Evolutionary conservation across 2,113 vertebrate species (phyloP), one percentile per base, ranked within the genome.

Genomic region (Neotoma lepida): DNA sequence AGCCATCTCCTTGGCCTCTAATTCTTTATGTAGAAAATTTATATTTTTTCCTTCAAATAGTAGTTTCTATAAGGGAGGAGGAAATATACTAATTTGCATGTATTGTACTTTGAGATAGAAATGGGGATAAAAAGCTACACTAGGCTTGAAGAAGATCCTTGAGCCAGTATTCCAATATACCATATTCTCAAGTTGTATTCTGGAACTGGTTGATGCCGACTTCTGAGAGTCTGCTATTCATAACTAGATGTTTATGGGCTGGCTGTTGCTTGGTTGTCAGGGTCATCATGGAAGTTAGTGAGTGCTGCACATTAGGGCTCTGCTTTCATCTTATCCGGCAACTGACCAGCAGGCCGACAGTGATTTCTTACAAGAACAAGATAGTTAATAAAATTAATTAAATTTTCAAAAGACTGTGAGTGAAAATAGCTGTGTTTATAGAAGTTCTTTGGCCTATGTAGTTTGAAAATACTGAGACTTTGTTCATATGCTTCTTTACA

Each of bases 151-250:
- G 85, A 18, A 64, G 44, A 87, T n/a, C 1, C 7, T 0, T 44
- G 49, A 9, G 28, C 49, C 30, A 28, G 0, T 41, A 30, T 89
- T 81, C 64, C 81, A 51, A 4, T 18, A 13, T 33, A 9, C 63
- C 22, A 3, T 9, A 8, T 8, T 30, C n/a, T 58, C 8, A 8
- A 22, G 3, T 22, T 22, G 7, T 58, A 13, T 33, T 0, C 49
- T 14, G 22, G 33, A 41, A 12, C 63, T 54, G 33, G 44, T 26
- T 24, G 2, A 0, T 54, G 2, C 7, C 2, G 2, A 2, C 56
- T 17, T 71, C 81, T 24, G 17, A 35, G 41, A 35, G 61, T 12
- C 15, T 30, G 58, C 8, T 18, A 2, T 58, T 33, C 54, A 28
- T 39, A 18, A 13, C 63, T 46, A 15, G 56, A 44, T 10, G 0